Conservation (phyloP, 2,888 invertebrate species). For the Cryptus armator region DNA sequence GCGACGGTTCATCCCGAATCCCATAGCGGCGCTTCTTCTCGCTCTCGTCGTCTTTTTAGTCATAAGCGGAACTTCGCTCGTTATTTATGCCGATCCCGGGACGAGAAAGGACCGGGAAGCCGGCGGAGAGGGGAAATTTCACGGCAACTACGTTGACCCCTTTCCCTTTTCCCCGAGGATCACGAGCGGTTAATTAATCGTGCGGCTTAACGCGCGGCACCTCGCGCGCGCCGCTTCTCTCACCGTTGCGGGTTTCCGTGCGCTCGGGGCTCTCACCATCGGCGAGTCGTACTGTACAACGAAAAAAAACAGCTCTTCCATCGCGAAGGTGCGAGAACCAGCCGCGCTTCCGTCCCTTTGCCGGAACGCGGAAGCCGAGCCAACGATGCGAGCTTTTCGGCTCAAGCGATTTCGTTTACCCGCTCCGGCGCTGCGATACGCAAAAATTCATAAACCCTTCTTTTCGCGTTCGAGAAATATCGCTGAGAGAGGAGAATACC, state of each 20-base stretch:
- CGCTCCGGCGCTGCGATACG: background rate
- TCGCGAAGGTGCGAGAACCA: background rate
- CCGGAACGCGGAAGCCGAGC: background rate
- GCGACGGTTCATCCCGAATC: conserved; percentile 32
- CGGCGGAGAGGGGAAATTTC: conserved; percentile 66
- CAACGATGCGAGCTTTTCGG: background rate
- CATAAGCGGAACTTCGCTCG: conserved; percentile 65
- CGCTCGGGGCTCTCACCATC: conserved; percentile 30
- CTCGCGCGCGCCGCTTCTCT: conserved; percentile 37
- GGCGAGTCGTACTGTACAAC: background rate
- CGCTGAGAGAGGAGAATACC: too few relatives aligned
- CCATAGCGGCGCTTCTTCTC: conserved; percentile 30
- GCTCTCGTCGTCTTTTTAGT: conserved; percentile 41
- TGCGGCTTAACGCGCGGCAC: conserved; percentile 58
- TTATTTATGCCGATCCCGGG: conserved; percentile 74
- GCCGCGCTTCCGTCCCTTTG: background rate
- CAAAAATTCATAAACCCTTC: background rate
- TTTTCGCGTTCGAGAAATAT: background rate
- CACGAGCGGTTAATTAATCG: conserved; percentile 78
- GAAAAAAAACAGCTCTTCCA: conserved; percentile 9
- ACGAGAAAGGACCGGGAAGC: conserved; percentile 42
- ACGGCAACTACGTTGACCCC: conserved; percentile 65
- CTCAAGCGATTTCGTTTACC: conserved; percentile 4
- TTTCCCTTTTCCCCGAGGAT: conserved; percentile 65
- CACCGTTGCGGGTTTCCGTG: conserved; percentile 36